Evolutionary conservation across 64 coral and sea anemone genomes (phyloP).

Genomic region (Hydrozoanthus tunicans): DNA sequence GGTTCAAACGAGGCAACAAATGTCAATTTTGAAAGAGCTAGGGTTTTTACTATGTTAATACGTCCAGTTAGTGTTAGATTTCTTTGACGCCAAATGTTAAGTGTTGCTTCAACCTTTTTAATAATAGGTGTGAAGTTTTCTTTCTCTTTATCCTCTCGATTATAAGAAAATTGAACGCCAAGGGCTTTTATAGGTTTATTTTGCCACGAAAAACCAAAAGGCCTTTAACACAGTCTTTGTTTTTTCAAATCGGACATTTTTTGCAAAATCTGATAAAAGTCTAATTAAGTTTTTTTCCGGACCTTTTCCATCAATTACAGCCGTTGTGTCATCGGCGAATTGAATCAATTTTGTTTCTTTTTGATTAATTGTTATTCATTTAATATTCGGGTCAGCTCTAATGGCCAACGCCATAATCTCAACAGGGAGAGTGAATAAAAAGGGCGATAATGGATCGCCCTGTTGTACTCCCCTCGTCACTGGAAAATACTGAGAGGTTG

Average conservation of each 20-base stretch:
- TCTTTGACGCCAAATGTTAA: neutral
- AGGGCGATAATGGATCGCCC: too few species aligned
- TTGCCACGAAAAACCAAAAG: conserved; percentile 19
- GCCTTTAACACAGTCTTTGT: neutral
- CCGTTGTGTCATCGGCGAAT: conserved; percentile 11
- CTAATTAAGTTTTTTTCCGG: neutral
- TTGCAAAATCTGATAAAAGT: too few species aligned
- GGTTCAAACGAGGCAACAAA: neutral
- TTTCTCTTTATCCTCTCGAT: neutral
- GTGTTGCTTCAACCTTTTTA: too few species aligned
- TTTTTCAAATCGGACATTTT: neutral
- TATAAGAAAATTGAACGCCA: neutral
- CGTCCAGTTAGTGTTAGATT: neutral
- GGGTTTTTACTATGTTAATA: neutral
- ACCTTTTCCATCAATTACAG: neutral
- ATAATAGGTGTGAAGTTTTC: neutral
- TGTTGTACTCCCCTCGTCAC: too few species aligned
- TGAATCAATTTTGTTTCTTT: conserved; percentile 27
- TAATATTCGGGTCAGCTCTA: neutral
- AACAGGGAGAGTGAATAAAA: neutral
- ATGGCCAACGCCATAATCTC: conserved; percentile 17
- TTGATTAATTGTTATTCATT: conserved; percentile 4
- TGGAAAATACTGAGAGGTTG: conserved; percentile 24
- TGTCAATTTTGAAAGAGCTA: neutral
- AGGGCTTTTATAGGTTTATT: conserved; percentile 8